Conservation (phyloP, 1,140 invertebrate genomes). For the Drosophila bocki region DNA sequence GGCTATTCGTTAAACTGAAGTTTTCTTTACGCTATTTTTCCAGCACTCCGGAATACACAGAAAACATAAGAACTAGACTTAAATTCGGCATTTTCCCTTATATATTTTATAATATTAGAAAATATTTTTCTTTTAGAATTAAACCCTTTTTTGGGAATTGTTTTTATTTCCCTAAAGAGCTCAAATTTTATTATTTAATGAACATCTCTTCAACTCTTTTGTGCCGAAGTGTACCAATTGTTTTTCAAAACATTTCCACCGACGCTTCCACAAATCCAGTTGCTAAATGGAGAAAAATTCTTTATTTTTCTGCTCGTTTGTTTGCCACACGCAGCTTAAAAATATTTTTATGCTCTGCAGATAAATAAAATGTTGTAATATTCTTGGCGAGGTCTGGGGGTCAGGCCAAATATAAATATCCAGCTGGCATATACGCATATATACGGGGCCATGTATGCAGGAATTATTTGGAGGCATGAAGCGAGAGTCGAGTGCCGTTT, state of each 20-base stretch:
- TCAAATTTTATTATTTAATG: not conserved
- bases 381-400: constrained; percentile 2
- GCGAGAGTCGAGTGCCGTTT: constrained; percentile 33
- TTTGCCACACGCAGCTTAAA: constrained; percentile 24
- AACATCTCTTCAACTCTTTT: not conserved
- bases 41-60: not conserved
- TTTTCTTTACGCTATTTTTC: not conserved
- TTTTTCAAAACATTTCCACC: constrained; percentile 16
- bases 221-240: constrained; percentile 7
- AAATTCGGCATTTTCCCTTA: not conserved
- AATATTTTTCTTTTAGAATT: too few relatives aligned
- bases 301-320: constrained; percentile 26
- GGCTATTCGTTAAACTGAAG: constrained; percentile 1
- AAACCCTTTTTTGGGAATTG: not conserved
- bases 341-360: constrained; percentile 57
- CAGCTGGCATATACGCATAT: constrained; percentile 15
- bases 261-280: constrained; percentile 8
- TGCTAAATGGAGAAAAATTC: constrained; percentile 12
- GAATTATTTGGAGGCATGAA: constrained; percentile 3
- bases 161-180: too few relatives aligned
- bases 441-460: constrained; percentile 5
- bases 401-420: constrained; percentile 37
- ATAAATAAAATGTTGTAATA: constrained; percentile 59
- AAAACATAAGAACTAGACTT: not conserved
- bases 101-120: too few relatives aligned